Base-by-base conservation (phyloP, 2,888 invertebrate species). In the Listrodromus nycthemerus region DNA sequence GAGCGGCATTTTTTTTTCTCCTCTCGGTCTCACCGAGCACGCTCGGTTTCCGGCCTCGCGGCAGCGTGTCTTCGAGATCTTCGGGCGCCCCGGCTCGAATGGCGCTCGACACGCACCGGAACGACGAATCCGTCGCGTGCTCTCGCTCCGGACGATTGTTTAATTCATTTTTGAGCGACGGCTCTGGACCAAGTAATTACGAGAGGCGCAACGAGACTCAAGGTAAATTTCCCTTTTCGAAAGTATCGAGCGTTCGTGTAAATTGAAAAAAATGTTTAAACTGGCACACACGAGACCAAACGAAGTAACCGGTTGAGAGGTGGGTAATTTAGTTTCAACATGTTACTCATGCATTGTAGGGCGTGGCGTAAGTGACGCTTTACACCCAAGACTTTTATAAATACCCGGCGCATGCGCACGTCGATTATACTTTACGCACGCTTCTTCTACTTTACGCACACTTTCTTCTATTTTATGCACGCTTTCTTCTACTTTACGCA, bases 91-190 rank as follows among this genome's bases (percentile, higher is more conserved):
- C 79, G 63, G 45, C 70, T 37, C 79, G 66, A 79, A 79, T 79
- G 65, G 79, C 79, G 58, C 52, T 80, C 66, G 73, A 74, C 80
- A 67, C 80, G 80, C 80, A 74, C 58, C 74, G 33, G 67, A 67
- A 61, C 50, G 65, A 55, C 24, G 7, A 61, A 19, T 58, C 58
- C 67, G 45, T 74, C 67, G 67, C 80, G 67, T 80, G 80, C 48
- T 24, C 19, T 30, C 13, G 37, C 37, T 21, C 27, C 27, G 24
- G 50, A 27, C n/a, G 10, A 45, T 74, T 58, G 24, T 55, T 55
- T 55, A 21, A 3, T 55, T 55, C 10, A 21, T 21, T 52, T 48
- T 30, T 66, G 52, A 19, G 41, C 58, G 8, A 61, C 27, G n/a
- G 1, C 13, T 1, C n/a, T 16, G 30, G n/a, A n/a, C 6, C 7